A percentile compares a stretch with the other conserved stretches of the same genome.
phyloP scores from a whole-genome alignment of 2,113 vertebrate species.

The Epinephelus fuscoguttatus region DNA sequence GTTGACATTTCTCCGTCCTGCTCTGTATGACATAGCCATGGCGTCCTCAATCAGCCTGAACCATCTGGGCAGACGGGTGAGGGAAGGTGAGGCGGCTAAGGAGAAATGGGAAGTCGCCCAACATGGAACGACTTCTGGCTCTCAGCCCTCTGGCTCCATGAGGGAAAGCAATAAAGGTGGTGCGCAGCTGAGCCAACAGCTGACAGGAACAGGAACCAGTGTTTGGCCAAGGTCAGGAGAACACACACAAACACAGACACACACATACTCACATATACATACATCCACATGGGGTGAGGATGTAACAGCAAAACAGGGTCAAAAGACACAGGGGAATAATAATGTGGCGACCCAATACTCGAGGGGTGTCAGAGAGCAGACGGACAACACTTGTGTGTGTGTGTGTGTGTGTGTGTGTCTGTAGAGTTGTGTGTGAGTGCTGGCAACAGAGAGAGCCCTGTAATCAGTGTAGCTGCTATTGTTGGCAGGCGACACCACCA shows the following conservation, averaged over 20 bases:
- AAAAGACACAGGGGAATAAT: conserved; percentile 51
- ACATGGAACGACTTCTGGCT: conserved; percentile 51
- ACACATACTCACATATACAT: background rate
- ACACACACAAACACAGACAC: conserved; percentile 3
- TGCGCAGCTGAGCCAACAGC: conserved; percentile 72
- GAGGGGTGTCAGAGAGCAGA: conserved; percentile 39
- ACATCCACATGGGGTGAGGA: conserved; percentile 4
- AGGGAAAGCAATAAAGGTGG: conserved; percentile 70
- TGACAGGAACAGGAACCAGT: conserved; percentile 76
- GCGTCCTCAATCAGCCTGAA: conserved; percentile 15
- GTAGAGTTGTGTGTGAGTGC: background rate
- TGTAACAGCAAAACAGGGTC: conserved; percentile 49
- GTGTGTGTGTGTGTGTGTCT: conserved; percentile 4
- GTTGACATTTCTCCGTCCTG: background rate
- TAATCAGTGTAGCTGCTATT: conserved; percentile 38
- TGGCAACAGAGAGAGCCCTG: conserved; percentile 4
- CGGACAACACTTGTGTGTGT: background rate
- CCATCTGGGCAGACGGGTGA: conserved; percentile 49
- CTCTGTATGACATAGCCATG: background rate
- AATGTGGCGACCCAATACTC: conserved; percentile 45
- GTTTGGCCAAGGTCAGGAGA: conserved; percentile 75
- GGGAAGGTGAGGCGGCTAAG: conserved; percentile 28
- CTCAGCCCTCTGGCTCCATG: conserved; percentile 47
- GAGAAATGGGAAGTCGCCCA: conserved; percentile 51
- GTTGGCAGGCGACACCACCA: conserved; percentile 38